Percentiles rank a stretch among this genome's conserved stretches.
phyloP scores from a whole-genome alignment of 2,113 vertebrate genomes.

The Eurystomus gularis region DNA sequence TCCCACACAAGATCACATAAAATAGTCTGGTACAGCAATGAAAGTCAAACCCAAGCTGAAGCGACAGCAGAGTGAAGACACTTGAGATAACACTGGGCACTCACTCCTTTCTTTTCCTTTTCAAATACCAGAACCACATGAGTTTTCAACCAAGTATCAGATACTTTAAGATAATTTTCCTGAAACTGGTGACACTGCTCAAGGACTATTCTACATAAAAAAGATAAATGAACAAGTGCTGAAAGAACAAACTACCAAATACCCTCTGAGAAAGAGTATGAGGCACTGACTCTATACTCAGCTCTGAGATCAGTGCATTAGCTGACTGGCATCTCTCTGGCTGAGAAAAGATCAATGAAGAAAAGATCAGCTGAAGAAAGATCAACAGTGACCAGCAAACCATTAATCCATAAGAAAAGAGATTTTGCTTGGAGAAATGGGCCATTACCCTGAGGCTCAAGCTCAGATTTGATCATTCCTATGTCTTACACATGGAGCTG shows the following conservation, averaged over 20 bases:
- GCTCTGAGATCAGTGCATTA: slow-evolving; percentile 13
- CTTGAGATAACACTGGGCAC: accelerated
- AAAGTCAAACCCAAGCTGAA: background rate
- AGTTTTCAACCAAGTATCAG: background rate
- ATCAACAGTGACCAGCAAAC: slow-evolving; percentile 47
- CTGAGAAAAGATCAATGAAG: slow-evolving; percentile 60
- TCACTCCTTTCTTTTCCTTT: background rate
- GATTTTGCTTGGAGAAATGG: slow-evolving; percentile 51
- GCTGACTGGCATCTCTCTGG: slow-evolving; percentile 37
- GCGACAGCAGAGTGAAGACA: background rate
- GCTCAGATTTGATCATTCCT: slow-evolving; percentile 21
- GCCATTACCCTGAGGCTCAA: background rate
- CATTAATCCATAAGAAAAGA: slow-evolving; percentile 52
- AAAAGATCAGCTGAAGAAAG: slow-evolving; percentile 52
- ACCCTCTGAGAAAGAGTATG: background rate
- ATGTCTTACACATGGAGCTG: background rate
- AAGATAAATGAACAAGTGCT: background rate
- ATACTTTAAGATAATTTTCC: background rate
- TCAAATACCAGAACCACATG: background rate
- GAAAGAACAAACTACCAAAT: background rate
- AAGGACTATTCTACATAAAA: background rate
- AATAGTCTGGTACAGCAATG: background rate
- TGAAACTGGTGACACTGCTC: background rate
- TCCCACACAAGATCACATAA: background rate
- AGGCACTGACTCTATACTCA: background rate